Conservation (phyloP, 2,113 vertebrate species). For the Barbus barbus region DNA sequence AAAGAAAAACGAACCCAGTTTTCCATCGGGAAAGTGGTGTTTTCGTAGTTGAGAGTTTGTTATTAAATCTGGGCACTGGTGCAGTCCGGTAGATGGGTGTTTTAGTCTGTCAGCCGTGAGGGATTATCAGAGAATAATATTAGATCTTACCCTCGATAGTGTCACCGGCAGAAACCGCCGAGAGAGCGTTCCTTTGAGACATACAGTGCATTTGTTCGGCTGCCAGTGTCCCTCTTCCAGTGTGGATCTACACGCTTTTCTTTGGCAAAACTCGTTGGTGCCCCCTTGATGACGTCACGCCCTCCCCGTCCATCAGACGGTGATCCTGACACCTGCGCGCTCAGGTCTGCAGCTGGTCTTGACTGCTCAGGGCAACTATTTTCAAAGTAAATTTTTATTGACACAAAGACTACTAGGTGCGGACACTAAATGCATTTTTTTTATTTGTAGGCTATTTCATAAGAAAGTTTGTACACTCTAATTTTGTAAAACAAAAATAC, state of each 20-base stretch:
- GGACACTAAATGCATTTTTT: no score
- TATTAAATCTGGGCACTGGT: slow-evolving; percentile 15
- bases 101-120: slow-evolving; percentile 22
- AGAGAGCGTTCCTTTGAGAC: not conserved
- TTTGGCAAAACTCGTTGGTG: slow-evolving; percentile 46
- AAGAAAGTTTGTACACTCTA: no score
- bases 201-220: not conserved
- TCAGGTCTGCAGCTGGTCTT: not conserved
- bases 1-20: not conserved
- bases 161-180: slow-evolving; percentile 14
- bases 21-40: slow-evolving; percentile 2
- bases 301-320: slow-evolving; percentile 36
- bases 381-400: no score
- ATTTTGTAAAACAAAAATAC: no score
- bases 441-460: no score
- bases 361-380: not conserved
- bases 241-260: slow-evolving; percentile 37
- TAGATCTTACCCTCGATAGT: slow-evolving; percentile 42
- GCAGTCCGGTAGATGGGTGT: slow-evolving; percentile 31
- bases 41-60: slow-evolving; percentile 28
- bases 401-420: no score
- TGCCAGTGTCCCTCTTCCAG: not conserved
- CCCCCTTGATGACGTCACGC: slow-evolving; percentile 59
- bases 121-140: slow-evolving; percentile 42
- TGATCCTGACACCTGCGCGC: slow-evolving; percentile 56